Evolutionary conservation across 2,797 vertebrate species (phyloP).

Genomic region (Hipposideros larvatus): DNA sequence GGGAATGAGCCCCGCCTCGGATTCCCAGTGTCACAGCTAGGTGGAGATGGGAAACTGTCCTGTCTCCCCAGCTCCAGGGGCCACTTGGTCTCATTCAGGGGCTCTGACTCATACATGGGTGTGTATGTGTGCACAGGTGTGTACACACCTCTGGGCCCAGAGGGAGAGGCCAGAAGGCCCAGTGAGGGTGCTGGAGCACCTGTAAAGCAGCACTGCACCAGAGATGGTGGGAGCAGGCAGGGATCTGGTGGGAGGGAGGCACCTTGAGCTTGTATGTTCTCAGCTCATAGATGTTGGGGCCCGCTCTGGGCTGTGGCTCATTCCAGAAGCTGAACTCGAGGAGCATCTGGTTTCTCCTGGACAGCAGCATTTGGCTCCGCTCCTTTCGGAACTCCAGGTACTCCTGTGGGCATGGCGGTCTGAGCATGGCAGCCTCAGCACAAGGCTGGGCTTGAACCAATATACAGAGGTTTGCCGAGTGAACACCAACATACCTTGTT

Average conservation of each 20-base stretch:
- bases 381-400: slow-evolving; percentile 95
- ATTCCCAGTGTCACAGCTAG: background rate
- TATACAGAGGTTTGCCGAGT: background rate
- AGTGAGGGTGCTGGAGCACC: background rate
- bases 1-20: background rate
- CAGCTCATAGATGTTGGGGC: slow-evolving; percentile 97
- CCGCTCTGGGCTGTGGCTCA: slow-evolving; percentile 93
- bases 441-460: background rate
- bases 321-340: slow-evolving; percentile 99
- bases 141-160: background rate
- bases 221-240: background rate
- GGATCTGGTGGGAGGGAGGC: background rate
- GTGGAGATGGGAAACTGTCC: background rate
- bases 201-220: background rate
- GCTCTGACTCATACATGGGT: background rate
- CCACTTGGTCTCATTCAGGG: background rate
- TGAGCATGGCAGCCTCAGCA: background rate
- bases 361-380: slow-evolving; percentile 95
- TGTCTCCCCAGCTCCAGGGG: background rate
- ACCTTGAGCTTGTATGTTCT: slow-evolving; percentile 96
- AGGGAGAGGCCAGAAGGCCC: background rate
- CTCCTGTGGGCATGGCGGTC: slow-evolving; percentile 86
- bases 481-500: slow-evolving; percentile 91
- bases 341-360: slow-evolving; percentile 96
- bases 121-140: rapidly evolving